A percentile compares a stretch with the other conserved stretches of the same genome.
Conservation (phyloP, 1,140 invertebrate genomes). For the Mercenaria mercenaria region DNA sequence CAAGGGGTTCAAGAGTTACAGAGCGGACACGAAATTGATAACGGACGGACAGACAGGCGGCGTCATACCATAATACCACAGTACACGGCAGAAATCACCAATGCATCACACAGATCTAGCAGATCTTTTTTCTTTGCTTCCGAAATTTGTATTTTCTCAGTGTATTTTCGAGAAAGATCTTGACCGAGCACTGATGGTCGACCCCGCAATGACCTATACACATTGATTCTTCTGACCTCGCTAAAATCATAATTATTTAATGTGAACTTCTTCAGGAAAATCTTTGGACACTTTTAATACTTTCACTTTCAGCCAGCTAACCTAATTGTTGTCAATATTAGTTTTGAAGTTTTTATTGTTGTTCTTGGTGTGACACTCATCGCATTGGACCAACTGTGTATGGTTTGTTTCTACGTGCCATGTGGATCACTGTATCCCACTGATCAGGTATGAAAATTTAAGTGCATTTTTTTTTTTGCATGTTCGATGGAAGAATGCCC, state of each 20-base stretch:
- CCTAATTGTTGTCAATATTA: background rate
- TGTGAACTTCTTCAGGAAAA: background rate
- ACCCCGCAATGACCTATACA: background rate
- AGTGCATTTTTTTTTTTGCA: slow-evolving; percentile 41
- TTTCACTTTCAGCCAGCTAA: slow-evolving; percentile 39
- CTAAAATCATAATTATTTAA: slow-evolving; percentile 15
- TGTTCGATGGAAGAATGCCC: slow-evolving; percentile 25
- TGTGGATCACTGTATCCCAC: slow-evolving; percentile 45
- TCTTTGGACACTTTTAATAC: slow-evolving; percentile 24
- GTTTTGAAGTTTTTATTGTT: slow-evolving; percentile 33
- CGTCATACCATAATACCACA: too few relatives aligned
- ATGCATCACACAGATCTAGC: background rate
- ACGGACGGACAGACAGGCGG: too few relatives aligned
- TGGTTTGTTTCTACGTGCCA: slow-evolving; percentile 43
- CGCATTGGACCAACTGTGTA: slow-evolving; percentile 35
- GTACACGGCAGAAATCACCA: background rate
- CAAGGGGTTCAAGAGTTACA: too few relatives aligned
- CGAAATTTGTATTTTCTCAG: slow-evolving; percentile 11
- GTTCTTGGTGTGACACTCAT: slow-evolving; percentile 1
- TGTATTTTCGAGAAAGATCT: background rate
- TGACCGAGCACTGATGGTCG: background rate
- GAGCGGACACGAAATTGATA: too few relatives aligned
- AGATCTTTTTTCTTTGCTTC: slow-evolving; percentile 36
- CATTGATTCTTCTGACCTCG: background rate
- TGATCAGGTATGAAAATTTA: slow-evolving; percentile 33